Evolutionary conservation across 2,888 invertebrate species (phyloP).

Genomic region (Conchocele bisecta): DNA sequence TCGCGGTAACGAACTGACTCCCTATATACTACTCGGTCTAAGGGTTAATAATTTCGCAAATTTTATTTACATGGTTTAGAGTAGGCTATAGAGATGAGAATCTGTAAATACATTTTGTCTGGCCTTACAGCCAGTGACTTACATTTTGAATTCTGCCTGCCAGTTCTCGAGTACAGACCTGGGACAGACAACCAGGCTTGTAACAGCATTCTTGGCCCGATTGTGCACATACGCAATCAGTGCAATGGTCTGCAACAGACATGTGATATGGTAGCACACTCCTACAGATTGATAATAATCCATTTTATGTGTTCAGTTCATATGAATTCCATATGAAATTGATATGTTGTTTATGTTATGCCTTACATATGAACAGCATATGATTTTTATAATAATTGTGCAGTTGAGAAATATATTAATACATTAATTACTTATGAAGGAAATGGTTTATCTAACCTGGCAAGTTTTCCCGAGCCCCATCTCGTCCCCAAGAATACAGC

Average conservation of each 20-base stretch:
- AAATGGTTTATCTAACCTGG: constrained; percentile 68
- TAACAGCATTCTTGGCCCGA: constrained; percentile 54
- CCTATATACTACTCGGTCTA: no score
- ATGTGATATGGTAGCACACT: no score
- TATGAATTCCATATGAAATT: no score
- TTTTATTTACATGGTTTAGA: no score
- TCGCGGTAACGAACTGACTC: no score
- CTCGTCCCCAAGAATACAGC: constrained; percentile 82
- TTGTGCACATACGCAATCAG: constrained; percentile 74
- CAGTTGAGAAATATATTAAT: not conserved
- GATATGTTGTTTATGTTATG: not conserved
- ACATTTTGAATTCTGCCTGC: constrained; percentile 79
- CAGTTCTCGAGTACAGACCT: constrained; percentile 81
- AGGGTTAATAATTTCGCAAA: not conserved
- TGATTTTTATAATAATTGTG: not conserved
- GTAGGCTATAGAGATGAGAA: not conserved
- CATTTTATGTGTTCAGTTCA: no score
- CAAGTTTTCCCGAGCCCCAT: constrained; percentile 83
- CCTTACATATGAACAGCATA: no score
- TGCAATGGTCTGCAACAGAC: constrained; percentile 77
- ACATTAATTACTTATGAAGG: not conserved
- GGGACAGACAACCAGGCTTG: constrained; percentile 79
- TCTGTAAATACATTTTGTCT: not conserved
- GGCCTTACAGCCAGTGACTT: not conserved
- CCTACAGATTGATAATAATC: no score